Evolutionary conservation across 37 sponge, comb jelly and placozoan species (phyloP).

Genomic region (Aplysina aerophoba): DNA sequence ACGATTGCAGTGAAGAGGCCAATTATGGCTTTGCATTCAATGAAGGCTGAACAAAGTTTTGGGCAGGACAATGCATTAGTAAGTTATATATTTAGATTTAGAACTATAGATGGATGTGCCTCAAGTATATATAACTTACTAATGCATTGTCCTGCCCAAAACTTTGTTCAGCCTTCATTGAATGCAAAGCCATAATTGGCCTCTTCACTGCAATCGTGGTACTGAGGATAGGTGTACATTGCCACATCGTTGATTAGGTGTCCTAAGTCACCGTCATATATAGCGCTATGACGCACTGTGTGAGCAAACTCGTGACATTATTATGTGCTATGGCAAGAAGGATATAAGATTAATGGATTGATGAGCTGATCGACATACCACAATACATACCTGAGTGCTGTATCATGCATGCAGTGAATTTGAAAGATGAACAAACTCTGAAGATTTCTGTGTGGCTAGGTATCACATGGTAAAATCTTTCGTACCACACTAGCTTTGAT

Average conservation of each 20-base stretch:
- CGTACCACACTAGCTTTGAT: too few relatives aligned
- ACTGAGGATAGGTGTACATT: background rate
- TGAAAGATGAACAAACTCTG: too few relatives aligned
- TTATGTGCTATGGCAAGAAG: too few relatives aligned
- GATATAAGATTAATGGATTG: too few relatives aligned
- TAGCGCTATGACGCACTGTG: slow-evolving; percentile 41
- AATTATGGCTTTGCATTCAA: slow-evolving; percentile 45
- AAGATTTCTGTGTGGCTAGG: too few relatives aligned
- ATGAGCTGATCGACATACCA: too few relatives aligned
- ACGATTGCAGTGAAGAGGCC: background rate
- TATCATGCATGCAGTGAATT: too few relatives aligned
- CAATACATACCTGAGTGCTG: too few relatives aligned
- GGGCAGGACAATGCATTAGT: slow-evolving; percentile 11
- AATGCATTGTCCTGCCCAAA: slow-evolving; percentile 26
- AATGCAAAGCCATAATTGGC: slow-evolving; percentile 45
- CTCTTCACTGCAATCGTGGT: background rate
- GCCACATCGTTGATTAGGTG: slow-evolving; percentile 42
- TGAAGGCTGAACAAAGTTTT: slow-evolving; percentile 46
- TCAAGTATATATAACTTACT: too few relatives aligned
- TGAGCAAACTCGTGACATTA: slow-evolving; percentile 52
- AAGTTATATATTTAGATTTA: background rate
- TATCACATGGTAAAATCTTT: too few relatives aligned
- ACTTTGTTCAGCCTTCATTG: slow-evolving; percentile 48
- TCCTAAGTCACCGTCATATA: slow-evolving; percentile 16
- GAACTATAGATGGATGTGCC: too few relatives aligned